phyloP scores from a whole-genome alignment of 2,888 invertebrate genomes.

The Drosophila parthenogenetica region DNA sequence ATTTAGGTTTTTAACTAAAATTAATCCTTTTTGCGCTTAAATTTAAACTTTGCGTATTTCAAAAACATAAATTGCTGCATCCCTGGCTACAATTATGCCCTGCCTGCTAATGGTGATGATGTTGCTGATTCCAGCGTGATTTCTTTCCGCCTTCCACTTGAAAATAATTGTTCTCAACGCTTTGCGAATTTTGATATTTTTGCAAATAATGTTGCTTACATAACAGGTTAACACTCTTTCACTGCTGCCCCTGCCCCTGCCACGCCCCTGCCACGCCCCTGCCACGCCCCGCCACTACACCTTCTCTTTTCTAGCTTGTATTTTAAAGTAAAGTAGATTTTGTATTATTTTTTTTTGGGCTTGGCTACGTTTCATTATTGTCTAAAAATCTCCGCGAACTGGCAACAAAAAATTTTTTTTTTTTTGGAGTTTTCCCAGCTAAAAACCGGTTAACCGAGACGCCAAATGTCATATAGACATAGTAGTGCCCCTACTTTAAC shows the following conservation, averaged over 20 bases:
- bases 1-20: too few relatives aligned
- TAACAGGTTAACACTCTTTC: background rate
- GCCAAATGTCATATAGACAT: slow-evolving; percentile 60
- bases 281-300: background rate
- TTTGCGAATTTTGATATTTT: background rate
- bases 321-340: background rate
- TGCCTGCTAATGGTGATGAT: background rate
- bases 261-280: too few relatives aligned
- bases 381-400: background rate
- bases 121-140: background rate
- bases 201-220: background rate
- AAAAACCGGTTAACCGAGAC: slow-evolving; percentile 42
- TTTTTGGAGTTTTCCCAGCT: slow-evolving; percentile 6
- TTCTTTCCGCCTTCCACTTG: slow-evolving; percentile 6
- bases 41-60: too few relatives aligned
- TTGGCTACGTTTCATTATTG: slow-evolving; percentile 1
- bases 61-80: too few relatives aligned
- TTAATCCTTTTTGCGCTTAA: too few relatives aligned
- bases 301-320: background rate
- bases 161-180: background rate
- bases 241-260: background rate
- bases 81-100: too few relatives aligned
- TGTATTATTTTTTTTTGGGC: slow-evolving; percentile 14
- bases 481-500: background rate
- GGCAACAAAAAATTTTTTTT: background rate